Percentiles rank a stretch among this genome's conserved stretches.
Conservation (phyloP, 2,797 vertebrate species). For the Ispidina lecontei region DNA sequence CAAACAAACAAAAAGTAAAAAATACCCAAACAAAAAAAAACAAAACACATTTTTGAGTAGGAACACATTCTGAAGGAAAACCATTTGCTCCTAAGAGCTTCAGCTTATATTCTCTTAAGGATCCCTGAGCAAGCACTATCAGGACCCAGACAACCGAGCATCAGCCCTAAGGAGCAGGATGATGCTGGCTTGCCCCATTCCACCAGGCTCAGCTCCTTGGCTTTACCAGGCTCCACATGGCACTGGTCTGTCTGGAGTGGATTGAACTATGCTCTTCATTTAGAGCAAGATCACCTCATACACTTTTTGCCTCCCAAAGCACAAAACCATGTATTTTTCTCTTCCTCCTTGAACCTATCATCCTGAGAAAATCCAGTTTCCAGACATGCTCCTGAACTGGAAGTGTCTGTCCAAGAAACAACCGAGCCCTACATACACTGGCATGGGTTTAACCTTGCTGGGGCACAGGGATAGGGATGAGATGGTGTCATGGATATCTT, state of each 20-base stretch:
- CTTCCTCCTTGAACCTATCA: neutral
- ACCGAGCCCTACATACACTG: neutral
- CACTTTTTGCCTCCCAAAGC: neutral
- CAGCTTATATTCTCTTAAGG: neutral
- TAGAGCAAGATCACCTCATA: neutral
- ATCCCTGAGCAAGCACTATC: neutral
- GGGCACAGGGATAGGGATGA: neutral
- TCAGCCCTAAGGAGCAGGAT: neutral
- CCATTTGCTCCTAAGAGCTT: neutral
- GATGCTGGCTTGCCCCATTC: neutral
- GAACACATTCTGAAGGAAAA: neutral
- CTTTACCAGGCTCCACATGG: rapidly evolving
- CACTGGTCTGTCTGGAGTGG: neutral
- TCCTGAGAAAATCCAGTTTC: neutral
- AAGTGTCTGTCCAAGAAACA: neutral
- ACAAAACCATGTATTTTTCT: neutral
- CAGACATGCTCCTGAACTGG: neutral
- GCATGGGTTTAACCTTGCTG: neutral
- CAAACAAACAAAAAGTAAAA: neutral
- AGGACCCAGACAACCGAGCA: neutral
- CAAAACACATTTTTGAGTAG: neutral
- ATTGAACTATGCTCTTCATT: neutral
- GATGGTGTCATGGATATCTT: neutral
- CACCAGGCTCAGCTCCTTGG: neutral
- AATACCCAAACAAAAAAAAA: rapidly evolving